Conservation (phyloP, 2,797 vertebrate species). For the Bradypodion pumilum region DNA sequence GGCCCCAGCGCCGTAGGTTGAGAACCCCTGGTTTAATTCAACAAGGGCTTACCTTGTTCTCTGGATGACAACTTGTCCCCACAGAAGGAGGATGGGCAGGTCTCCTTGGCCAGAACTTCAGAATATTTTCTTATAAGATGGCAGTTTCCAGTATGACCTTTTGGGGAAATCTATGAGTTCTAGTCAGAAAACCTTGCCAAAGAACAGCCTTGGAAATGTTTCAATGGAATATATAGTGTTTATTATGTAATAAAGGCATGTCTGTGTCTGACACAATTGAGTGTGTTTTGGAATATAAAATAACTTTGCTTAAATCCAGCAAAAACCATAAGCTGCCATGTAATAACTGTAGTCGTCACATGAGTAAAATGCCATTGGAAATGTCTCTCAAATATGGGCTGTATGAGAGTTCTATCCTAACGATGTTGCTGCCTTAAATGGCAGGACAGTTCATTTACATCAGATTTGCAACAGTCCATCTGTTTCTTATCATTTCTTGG, state of each 20-base stretch:
- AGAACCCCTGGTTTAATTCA: no score
- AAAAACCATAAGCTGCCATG: not conserved
- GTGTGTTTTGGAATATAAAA: not conserved
- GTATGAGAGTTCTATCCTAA: not conserved
- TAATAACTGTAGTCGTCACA: not conserved
- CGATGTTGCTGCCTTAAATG: not conserved
- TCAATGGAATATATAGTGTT: not conserved
- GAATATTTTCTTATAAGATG: no score
- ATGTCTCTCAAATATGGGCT: not conserved
- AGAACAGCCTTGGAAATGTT: not conserved
- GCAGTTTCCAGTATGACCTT: no score
- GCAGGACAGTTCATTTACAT: not conserved
- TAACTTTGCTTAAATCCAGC: not conserved
- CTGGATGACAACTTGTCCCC: not conserved
- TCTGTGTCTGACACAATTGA: not conserved
- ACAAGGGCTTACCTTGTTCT: no score
- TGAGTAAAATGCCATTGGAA: not conserved
- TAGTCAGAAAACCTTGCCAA: not conserved
- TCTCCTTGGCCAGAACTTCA: not conserved
- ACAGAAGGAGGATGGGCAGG: not conserved
- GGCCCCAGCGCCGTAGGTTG: no score
- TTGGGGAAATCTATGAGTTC: no score
- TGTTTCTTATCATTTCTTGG: conserved; percentile 18
- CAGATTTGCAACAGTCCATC: not conserved
- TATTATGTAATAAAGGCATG: not conserved